Conservation (phyloP, 23 tunicate species). For the Trididemnum clinides region DNA sequence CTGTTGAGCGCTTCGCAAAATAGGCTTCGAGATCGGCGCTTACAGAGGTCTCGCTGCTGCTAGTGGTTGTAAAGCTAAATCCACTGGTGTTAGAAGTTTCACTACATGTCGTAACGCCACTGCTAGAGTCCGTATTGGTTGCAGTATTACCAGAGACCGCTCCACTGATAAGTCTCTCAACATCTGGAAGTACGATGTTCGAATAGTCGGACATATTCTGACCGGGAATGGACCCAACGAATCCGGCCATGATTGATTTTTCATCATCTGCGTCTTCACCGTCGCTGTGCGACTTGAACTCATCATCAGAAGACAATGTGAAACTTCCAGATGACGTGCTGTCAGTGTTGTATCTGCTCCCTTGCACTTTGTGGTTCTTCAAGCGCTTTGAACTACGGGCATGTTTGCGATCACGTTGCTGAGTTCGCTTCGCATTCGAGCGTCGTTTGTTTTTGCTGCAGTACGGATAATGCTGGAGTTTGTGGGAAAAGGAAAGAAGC, state of each 20-base stretch:
- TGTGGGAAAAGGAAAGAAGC: slow-evolving; percentile 18
- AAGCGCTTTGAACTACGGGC: slow-evolving; percentile 27
- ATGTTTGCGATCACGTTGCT: slow-evolving; percentile 10
- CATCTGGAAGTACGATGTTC: slow-evolving; percentile 18
- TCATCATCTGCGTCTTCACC: slow-evolving; percentile 97
- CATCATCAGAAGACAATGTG: slow-evolving; percentile 53
- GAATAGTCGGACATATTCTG: slow-evolving; percentile 32
- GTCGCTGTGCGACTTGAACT: slow-evolving; percentile 55
- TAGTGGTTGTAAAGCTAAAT: slow-evolving; percentile 49
- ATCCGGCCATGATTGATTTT: slow-evolving; percentile 83
- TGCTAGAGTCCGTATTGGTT: slow-evolving; percentile 72
- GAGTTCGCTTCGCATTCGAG: slow-evolving; percentile 29
- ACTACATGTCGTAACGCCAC: slow-evolving; percentile 88
- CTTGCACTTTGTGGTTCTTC: neutral
- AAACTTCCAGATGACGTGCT: slow-evolving; percentile 54
- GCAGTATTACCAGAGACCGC: slow-evolving; percentile 33
- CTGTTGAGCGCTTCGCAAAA: slow-evolving; percentile 32
- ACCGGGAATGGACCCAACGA: slow-evolving; percentile 46
- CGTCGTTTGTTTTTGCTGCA: slow-evolving; percentile 34
- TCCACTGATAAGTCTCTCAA: slow-evolving; percentile 32
- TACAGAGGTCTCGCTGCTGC: slow-evolving; percentile 82
- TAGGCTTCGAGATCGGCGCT: slow-evolving; percentile 57
- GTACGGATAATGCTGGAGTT: slow-evolving; percentile 56
- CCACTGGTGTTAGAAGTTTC: slow-evolving; percentile 83
- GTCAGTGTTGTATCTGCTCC: slow-evolving; percentile 53